A percentile compares a stretch with the other conserved stretches of the same genome.
Conservation (phyloP, 2,888 invertebrate genomes). For the Amorpha juglandis region DNA sequence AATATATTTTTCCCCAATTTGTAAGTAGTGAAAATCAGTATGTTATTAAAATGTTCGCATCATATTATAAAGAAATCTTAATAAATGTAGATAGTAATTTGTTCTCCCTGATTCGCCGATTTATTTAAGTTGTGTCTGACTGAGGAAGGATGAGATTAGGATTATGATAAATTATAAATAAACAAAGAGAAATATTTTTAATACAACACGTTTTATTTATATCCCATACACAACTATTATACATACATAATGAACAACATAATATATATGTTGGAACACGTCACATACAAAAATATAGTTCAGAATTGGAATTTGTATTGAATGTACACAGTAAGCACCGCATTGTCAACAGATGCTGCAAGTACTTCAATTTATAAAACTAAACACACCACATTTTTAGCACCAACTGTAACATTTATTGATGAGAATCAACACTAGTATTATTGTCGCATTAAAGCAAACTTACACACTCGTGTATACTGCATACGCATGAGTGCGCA, state of each 20-base stretch:
- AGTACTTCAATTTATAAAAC: no score
- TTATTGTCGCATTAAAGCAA: no score
- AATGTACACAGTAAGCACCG: no score
- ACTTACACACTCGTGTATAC: no score
- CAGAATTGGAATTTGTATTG: no score
- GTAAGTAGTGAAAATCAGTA: slow-evolving; percentile 42
- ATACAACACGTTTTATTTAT: slow-evolving; percentile 52
- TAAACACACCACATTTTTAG: no score
- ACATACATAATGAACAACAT: slow-evolving; percentile 1
- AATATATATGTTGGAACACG: background rate
- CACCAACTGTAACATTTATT: no score
- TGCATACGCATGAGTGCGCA: no score
- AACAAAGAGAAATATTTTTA: slow-evolving; percentile 81
- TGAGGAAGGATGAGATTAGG: slow-evolving; percentile 73
- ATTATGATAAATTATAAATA: slow-evolving; percentile 79
- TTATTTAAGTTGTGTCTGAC: slow-evolving; percentile 64
- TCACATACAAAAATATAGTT: background rate
- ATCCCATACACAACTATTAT: slow-evolving; percentile 31
- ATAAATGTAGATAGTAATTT: slow-evolving; percentile 59
- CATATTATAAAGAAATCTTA: slow-evolving; percentile 34
- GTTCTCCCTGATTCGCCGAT: slow-evolving; percentile 69
- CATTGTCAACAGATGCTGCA: no score
- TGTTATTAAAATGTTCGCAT: slow-evolving; percentile 32
- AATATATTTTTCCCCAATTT: slow-evolving; percentile 23
- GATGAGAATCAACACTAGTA: no score